phyloP scores from a whole-genome alignment of 2,888 invertebrate species.

The Patella caerulea region DNA sequence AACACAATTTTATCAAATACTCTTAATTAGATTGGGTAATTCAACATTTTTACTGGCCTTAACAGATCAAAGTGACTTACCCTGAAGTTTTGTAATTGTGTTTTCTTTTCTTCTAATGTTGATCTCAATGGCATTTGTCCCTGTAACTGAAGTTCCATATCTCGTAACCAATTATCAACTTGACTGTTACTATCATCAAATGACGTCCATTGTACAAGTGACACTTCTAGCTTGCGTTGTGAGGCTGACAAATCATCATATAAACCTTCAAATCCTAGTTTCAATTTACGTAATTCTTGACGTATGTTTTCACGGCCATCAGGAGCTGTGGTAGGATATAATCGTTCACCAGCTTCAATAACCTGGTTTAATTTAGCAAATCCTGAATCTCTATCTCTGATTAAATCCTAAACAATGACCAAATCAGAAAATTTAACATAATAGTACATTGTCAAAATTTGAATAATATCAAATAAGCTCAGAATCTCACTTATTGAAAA shows the following conservation, averaged over 20 bases:
- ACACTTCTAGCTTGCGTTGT: slow-evolving; percentile 88
- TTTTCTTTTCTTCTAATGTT: slow-evolving; percentile 91
- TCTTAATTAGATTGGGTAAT: too few species aligned
- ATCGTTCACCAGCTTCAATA: slow-evolving; percentile 85
- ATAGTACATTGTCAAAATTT: not conserved
- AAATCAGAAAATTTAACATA: not conserved
- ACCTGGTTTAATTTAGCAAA: slow-evolving; percentile 83
- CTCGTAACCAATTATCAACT: slow-evolving; percentile 84
- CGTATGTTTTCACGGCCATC: slow-evolving; percentile 90
- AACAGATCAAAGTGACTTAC: slow-evolving; percentile 25
- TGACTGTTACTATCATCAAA: slow-evolving; percentile 89
- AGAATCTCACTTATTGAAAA: not conserved
- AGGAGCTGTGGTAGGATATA: slow-evolving; percentile 93
- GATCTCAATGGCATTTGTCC: slow-evolving; percentile 85
- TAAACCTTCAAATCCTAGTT: slow-evolving; percentile 90
- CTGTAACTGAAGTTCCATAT: slow-evolving; percentile 82
- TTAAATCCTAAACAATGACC: slow-evolving; percentile 62
- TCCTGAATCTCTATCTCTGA: slow-evolving; percentile 86
- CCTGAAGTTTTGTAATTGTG: slow-evolving; percentile 75
- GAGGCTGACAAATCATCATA: slow-evolving; percentile 87
- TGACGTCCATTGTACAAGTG: slow-evolving; percentile 92
- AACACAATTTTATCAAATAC: too few species aligned
- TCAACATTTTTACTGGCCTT: too few species aligned
- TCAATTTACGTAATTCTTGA: slow-evolving; percentile 84
- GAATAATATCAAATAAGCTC: not conserved